These are phyloP conservation scores for Eristalis arbustorum DNA, from an alignment of 2,888 invertebrate species.

Conservation along the genomic window DNA sequence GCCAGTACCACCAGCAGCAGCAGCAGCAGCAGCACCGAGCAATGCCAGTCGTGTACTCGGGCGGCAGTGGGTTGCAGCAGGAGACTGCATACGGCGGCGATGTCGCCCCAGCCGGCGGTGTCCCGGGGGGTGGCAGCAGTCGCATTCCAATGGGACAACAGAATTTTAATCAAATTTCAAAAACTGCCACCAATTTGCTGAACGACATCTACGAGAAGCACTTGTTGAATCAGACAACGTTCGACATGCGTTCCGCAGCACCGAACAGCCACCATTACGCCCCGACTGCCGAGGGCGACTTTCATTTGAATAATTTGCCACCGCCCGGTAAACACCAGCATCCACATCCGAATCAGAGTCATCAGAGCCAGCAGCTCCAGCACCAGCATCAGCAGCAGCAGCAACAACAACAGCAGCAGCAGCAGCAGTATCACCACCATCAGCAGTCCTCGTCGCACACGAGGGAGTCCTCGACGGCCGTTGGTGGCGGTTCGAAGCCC, in stretches of 20 bases:
- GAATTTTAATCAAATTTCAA: conserved; percentile 77
- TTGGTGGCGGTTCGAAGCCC: conserved; percentile 38
- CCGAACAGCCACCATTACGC: conserved; percentile 40
- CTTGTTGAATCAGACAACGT: conserved; percentile 77
- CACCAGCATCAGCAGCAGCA: conserved; percentile 27
- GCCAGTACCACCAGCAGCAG: conserved; percentile 52
- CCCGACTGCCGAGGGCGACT: conserved; percentile 35
- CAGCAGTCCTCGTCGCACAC: conserved; percentile 50
- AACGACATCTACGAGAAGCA: conserved; percentile 77
- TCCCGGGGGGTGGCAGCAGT: conserved; percentile 55
- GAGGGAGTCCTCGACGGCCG: conserved; percentile 29
- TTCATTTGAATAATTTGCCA: conserved; percentile 63
- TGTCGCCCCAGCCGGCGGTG: conserved; percentile 32
- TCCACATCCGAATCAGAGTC: background rate
- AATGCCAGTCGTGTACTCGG: conserved; percentile 10
- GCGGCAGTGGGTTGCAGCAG: conserved; percentile 13
- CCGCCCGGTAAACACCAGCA: conserved; percentile 36
- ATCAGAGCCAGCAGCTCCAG: conserved; percentile 51
- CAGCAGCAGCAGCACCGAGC: conserved; percentile 40
- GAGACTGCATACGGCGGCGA: conserved; percentile 58
- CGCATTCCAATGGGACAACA: conserved; percentile 68
- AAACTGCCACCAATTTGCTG: conserved; percentile 76
- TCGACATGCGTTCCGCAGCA: conserved; percentile 70
- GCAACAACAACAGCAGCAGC: conserved; percentile 49
- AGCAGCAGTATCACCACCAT: conserved; percentile 49